Percentiles rank a stretch among this genome's conserved stretches.
These are phyloP conservation scores for Pachycephala philippinensis DNA, from an alignment of 2,113 vertebrate species.

Conservation along the genomic window DNA sequence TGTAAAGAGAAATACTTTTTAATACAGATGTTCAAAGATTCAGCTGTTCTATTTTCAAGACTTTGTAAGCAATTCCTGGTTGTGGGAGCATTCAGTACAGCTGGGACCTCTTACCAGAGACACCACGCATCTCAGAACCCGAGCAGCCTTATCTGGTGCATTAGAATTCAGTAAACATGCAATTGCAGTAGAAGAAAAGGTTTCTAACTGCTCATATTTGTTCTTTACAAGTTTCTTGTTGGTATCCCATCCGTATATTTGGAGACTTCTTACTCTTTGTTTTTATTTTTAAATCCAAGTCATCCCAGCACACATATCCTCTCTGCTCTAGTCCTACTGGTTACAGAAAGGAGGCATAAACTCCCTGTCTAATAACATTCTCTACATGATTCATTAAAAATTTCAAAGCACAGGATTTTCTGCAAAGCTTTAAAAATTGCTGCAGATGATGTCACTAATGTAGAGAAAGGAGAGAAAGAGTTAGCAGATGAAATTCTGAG, in stretches of 20 bases:
- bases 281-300: not conserved
- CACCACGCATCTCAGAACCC: not conserved
- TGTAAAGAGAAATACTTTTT: not conserved
- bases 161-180: not conserved
- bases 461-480: not conserved
- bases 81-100: not conserved
- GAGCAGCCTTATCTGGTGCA: not conserved
- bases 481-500: conserved; percentile 9
- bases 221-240: not conserved
- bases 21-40: not conserved
- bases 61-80: not conserved
- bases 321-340: not conserved
- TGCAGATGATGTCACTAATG: not conserved
- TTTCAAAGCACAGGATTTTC: not conserved
- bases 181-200: not conserved
- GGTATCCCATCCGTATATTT: not conserved
- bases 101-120: not conserved
- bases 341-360: not conserved
- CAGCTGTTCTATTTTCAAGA: not conserved
- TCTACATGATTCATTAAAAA: not conserved
- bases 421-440: not conserved
- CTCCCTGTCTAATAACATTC: not conserved
- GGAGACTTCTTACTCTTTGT: not conserved
- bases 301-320: not conserved
- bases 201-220: not conserved